Percentiles rank a stretch among this genome's conserved stretches.
Evolutionary conservation across 2,888 invertebrate species (phyloP).

Genomic region (Synanthedon formicaeformis): DNA sequence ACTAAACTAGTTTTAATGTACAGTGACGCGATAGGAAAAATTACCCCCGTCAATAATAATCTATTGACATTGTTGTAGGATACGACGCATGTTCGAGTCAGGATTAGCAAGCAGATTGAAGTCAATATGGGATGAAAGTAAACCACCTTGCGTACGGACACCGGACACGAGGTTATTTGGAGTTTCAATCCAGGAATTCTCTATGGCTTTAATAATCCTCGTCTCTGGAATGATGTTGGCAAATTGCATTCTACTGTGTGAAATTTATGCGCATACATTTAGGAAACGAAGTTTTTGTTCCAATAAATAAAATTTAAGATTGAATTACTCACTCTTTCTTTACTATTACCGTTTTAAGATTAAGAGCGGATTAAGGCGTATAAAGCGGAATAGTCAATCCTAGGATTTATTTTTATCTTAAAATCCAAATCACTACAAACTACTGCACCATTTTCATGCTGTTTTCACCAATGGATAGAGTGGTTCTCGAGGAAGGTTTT

Average conservation of each 20-base stretch:
- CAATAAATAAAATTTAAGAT: too few species aligned
- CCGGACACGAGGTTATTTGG: conserved; percentile 54
- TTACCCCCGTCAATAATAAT: too few species aligned
- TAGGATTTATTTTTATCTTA: background rate
- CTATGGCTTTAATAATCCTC: conserved; percentile 66
- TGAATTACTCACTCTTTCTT: too few species aligned
- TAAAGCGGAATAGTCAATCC: background rate
- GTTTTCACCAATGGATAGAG: too few species aligned
- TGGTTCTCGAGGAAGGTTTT: too few species aligned
- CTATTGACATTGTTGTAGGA: conserved; percentile 31
- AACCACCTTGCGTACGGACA: conserved; percentile 68
- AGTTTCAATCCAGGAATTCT: conserved; percentile 71
- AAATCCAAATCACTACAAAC: too few species aligned
- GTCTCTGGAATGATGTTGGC: conserved; percentile 53
- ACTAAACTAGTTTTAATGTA: too few species aligned
- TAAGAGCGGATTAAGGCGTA: too few species aligned
- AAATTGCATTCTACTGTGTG: conserved; percentile 26
- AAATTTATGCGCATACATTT: background rate
- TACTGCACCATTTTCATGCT: too few species aligned
- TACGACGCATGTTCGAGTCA: conserved; percentile 68
- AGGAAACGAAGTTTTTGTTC: too few species aligned
- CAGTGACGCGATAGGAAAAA: too few species aligned
- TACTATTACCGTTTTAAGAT: too few species aligned
- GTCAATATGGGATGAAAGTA: conserved; percentile 69
- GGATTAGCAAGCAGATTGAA: conserved; percentile 72